A percentile compares a stretch with the other conserved stretches of the same genome.
Evolutionary conservation across 2,797 vertebrate genomes (phyloP).

Genomic region (Xenentodon cancila): DNA sequence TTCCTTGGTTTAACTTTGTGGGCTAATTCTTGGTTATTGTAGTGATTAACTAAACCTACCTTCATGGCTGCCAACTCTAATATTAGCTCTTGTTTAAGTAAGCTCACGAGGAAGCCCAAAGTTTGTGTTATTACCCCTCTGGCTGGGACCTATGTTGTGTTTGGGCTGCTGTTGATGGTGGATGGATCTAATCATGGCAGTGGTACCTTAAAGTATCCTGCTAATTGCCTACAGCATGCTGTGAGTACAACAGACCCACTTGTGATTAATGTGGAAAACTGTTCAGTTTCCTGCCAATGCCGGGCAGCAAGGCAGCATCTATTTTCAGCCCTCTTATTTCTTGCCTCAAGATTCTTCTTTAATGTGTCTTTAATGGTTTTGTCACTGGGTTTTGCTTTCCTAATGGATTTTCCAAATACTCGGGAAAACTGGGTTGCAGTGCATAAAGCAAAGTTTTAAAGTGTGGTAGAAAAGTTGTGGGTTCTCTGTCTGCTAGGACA

Average conservation of each 20-base stretch:
- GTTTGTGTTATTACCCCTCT: slow-evolving; percentile 33
- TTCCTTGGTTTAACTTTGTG: neutral
- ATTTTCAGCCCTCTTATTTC: slow-evolving; percentile 59
- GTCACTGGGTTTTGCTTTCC: slow-evolving; percentile 47
- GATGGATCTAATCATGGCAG: slow-evolving; percentile 58
- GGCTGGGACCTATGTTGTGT: slow-evolving; percentile 39
- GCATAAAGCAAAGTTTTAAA: slow-evolving; percentile 48
- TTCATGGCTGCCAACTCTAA: slow-evolving; percentile 37
- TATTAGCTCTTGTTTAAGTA: slow-evolving; percentile 40
- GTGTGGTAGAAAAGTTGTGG: slow-evolving; percentile 30
- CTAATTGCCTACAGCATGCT: slow-evolving; percentile 63
- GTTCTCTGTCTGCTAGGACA: slow-evolving; percentile 8
- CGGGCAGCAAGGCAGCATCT: slow-evolving; percentile 52
- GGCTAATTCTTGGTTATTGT: slow-evolving; percentile 25
- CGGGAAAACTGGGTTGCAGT: slow-evolving; percentile 29
- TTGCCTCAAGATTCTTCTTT: slow-evolving; percentile 37
- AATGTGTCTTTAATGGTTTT: slow-evolving; percentile 69
- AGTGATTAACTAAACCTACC: slow-evolving; percentile 31
- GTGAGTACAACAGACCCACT: slow-evolving; percentile 56
- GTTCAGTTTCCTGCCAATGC: slow-evolving; percentile 48
- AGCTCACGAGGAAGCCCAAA: slow-evolving; percentile 26
- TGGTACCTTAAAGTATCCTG: slow-evolving; percentile 58
- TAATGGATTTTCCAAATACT: slow-evolving; percentile 63
- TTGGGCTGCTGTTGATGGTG: slow-evolving; percentile 53
- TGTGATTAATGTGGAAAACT: slow-evolving; percentile 76